phyloP scores from a whole-genome alignment of 2,113 vertebrate genomes.

The Leucosticte australis region DNA sequence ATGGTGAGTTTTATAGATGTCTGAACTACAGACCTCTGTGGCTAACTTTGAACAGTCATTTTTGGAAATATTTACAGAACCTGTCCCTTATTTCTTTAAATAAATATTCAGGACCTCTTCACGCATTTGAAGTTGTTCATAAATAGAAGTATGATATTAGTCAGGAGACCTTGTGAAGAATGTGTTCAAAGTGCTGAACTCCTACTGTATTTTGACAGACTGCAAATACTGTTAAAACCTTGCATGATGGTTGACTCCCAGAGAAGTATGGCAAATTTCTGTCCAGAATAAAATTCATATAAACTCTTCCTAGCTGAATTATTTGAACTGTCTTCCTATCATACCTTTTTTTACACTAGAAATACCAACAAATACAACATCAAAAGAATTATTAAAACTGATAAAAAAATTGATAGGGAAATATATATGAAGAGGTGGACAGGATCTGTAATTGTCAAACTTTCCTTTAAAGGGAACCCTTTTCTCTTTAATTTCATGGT shows the following conservation, averaged over 20 bases:
- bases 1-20: not conserved
- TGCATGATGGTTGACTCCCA: not conserved
- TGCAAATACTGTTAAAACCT: not conserved
- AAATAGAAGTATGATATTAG: slow-evolving; percentile 8
- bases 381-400: not conserved
- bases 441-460: slow-evolving; percentile 21
- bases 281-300: not conserved
- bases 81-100: not conserved
- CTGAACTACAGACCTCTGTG: not conserved
- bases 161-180: not conserved
- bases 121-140: not conserved
- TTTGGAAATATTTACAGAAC: not conserved
- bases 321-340: not conserved
- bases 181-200: not conserved
- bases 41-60: not conserved
- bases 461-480: not conserved
- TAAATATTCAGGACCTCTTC: not conserved
- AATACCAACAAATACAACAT: not conserved
- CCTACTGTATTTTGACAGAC: not conserved
- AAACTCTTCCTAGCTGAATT: not conserved
- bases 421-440: not conserved
- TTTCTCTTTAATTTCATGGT: slow-evolving; percentile 70
- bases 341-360: not conserved
- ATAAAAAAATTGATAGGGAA: not conserved
- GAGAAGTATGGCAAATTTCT: not conserved